Percentiles rank a stretch among this genome's conserved stretches.
These are phyloP conservation scores for Stichopus chloronotus DNA, from an alignment of 35 echinoderm and acorn worm genomes.

Conservation along the genomic window DNA sequence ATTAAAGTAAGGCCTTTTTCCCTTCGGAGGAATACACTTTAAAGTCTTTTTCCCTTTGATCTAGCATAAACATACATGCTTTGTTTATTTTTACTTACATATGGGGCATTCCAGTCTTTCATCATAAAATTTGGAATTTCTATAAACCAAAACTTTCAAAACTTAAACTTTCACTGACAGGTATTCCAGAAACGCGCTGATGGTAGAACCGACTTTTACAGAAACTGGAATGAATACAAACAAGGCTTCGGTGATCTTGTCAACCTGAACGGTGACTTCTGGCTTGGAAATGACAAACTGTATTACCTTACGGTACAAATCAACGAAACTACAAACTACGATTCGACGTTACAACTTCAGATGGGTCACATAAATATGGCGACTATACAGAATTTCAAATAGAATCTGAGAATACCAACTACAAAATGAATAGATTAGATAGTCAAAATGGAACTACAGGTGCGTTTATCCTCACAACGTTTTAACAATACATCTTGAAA, in stretches of 20 bases:
- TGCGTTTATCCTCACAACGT: too few species aligned
- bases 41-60: too few species aligned
- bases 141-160: too few species aligned
- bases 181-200: neutral
- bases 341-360: neutral
- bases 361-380: neutral
- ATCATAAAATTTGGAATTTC: too few species aligned
- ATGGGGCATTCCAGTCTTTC: too few species aligned
- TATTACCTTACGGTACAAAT: neutral
- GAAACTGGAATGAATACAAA: neutral
- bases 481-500: too few species aligned
- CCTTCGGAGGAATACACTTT: too few species aligned
- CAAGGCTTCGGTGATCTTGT: neutral
- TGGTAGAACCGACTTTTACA: neutral
- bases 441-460: too few species aligned
- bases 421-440: too few species aligned
- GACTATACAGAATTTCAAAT: neutral
- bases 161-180: too few species aligned
- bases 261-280: neutral
- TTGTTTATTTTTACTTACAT: too few species aligned
- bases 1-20: too few species aligned
- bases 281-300: conserved; percentile 22
- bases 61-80: neutral
- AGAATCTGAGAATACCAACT: neutral
- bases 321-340: neutral